Percentiles rank a stretch among this genome's conserved stretches.
These are phyloP conservation scores for Octodonta nipae DNA, from an alignment of 2,888 invertebrate genomes.

Conservation along the genomic window DNA sequence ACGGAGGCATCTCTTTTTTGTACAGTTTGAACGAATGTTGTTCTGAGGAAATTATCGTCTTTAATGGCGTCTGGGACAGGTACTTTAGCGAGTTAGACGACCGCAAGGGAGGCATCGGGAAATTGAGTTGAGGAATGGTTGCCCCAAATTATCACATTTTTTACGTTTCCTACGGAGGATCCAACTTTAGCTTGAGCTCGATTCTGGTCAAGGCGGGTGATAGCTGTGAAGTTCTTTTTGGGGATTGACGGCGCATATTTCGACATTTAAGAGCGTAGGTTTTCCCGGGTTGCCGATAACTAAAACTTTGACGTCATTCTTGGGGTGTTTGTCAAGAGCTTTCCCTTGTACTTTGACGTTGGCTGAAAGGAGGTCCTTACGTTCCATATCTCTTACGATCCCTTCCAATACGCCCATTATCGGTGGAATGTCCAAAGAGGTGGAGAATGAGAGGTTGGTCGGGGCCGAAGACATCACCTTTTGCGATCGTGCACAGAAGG, in stretches of 20 bases:
- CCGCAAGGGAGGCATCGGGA: conserved; percentile 76
- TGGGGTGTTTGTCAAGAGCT: conserved; percentile 61
- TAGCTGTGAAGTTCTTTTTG: conserved; percentile 88
- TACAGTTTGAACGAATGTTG: conserved; percentile 76
- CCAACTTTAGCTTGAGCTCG: conserved; percentile 84
- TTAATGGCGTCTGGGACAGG: conserved; percentile 59
- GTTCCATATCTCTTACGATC: conserved; percentile 97
- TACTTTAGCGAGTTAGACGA: conserved; percentile 40
- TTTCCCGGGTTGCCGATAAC: conserved; percentile 99
- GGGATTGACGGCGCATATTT: conserved; percentile 94
- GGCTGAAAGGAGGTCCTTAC: conserved; percentile 91
- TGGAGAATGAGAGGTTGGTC: conserved; percentile 77
- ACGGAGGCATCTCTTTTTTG: conserved; percentile 97
- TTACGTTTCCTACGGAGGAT: conserved; percentile 47
- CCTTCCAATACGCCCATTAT: conserved; percentile 96
- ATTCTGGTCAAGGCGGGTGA: conserved; percentile 97
- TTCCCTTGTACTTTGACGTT: conserved; percentile 94
- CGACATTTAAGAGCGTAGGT: conserved; percentile 94
- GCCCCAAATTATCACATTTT: conserved; percentile 95
- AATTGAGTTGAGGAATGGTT: conserved; percentile 98
- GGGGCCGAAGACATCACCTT: conserved; percentile 88
- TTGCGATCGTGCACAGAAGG: conserved; percentile 82
- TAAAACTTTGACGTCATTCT: conserved; percentile 60
- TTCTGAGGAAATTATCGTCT: conserved; percentile 69
- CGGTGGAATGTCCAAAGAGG: conserved; percentile 84